A percentile compares a stretch with the other conserved stretches of the same genome.
These are phyloP conservation scores for Caligus rogercresseyi DNA, from an alignment of 1,140 invertebrate species.

Conservation along the genomic window DNA sequence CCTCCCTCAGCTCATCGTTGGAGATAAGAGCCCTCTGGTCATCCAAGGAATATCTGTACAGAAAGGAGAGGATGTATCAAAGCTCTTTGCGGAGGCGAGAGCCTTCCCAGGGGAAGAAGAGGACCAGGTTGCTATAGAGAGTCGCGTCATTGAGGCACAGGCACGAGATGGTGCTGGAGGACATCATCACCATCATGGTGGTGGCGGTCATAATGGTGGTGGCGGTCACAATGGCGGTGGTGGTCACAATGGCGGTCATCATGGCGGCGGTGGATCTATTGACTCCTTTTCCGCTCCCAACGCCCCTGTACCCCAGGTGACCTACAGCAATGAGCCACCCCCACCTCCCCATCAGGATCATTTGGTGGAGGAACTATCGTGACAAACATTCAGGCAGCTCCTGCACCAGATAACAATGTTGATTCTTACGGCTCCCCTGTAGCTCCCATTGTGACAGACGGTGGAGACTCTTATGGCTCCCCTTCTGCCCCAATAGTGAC, in stretches of 20 bases:
- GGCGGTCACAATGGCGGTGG: background rate
- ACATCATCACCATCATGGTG: background rate
- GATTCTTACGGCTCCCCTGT: background rate
- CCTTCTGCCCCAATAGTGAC: slow-evolving; percentile 7
- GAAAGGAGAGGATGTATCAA: background rate
- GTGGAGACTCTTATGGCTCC: slow-evolving; percentile 11
- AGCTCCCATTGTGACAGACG: background rate
- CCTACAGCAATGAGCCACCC: background rate
- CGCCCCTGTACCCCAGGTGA: background rate
- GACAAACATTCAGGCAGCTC: background rate
- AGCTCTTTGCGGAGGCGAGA: background rate
- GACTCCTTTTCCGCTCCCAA: slow-evolving; percentile 1
- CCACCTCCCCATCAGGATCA: background rate
- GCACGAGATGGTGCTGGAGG: background rate
- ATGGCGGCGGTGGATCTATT: background rate
- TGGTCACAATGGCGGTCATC: background rate
- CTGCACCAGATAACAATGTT: background rate
- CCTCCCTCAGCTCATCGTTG: too few species aligned
- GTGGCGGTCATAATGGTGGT: slow-evolving; percentile 2
- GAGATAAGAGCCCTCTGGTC: background rate
- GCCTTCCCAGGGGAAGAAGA: slow-evolving; percentile 2
- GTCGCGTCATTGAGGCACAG: background rate
- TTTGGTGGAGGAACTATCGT: background rate
- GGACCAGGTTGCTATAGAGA: slow-evolving; percentile 17
- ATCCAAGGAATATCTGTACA: background rate